Evolutionary conservation across 1,140 invertebrate species (phyloP), one percentile per base, ranked within the genome.

Genomic region (Andrena cerasifolii): DNA sequence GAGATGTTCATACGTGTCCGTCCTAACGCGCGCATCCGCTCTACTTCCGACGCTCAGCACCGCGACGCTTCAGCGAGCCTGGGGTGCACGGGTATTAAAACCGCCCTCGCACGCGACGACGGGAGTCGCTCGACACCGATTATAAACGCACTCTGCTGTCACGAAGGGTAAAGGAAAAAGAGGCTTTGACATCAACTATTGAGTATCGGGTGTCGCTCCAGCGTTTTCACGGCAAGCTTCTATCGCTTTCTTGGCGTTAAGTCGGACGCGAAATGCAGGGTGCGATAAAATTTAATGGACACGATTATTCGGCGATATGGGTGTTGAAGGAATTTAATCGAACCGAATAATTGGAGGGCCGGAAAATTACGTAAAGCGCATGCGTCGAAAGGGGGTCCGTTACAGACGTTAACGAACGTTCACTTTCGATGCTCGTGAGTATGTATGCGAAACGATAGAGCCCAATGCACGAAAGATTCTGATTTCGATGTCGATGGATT

Each of bases 31-130:
- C 85, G 81, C 75, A 83, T 89, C 75, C 89, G 91, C 90, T 92
- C 90, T 86, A 90, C 89, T 92, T 92, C 91, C 90, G 91, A 92
- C 89, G 91, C 91, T 92, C 84, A 90, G 89, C 91, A 80, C 86
- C 88, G 87, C 90, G 90, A 90, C 87, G 91, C 91, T 91, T 84
- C 83, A 88, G 62, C 87, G 87, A 89, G 80, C 80, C 71, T 65
- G 65, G 58, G 33, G 72, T 77, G 76, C 79, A 80, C 83, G 84
- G 36, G 75, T 75, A 74, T 85, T 88, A 81, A n/a, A 78, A 78
- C 85, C 87, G 83, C 87, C 87, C 87, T 87, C 87, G 84, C 74
- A 80, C 71, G 67, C 82, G 75, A 78, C 73, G 74, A 79, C 21
- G 47, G 24, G 43, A 33, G 53, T 72, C 79, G 49, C 56, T 40